A percentile compares a stretch with the other conserved stretches of the same genome.
These are phyloP conservation scores for Chinchilla lanigera DNA, from an alignment of 2,113 vertebrate genomes.

Conservation along the genomic window DNA sequence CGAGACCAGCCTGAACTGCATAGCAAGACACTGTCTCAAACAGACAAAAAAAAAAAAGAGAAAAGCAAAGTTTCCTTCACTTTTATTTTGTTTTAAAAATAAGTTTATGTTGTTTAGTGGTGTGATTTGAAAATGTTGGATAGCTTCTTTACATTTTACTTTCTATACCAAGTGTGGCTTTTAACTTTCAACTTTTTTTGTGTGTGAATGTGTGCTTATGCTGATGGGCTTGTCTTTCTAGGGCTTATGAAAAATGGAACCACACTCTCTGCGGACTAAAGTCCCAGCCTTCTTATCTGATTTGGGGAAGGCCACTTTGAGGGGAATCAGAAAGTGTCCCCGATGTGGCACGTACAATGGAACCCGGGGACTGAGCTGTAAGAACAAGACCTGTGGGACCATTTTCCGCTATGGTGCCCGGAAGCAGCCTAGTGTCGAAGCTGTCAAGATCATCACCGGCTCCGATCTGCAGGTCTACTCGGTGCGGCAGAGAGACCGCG, in stretches of 20 bases:
- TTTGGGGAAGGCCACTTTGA: conserved; percentile 93
- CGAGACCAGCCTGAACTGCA: too few species aligned
- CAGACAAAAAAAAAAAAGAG: too few species aligned
- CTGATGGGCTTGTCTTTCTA: conserved; percentile 58
- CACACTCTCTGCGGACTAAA: conserved; percentile 83
- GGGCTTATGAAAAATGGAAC: conserved; percentile 84
- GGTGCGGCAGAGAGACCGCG: conserved; percentile 90
- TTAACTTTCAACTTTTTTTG: too few species aligned
- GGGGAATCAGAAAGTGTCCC: conserved; percentile 94
- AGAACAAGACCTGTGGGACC: conserved; percentile 94
- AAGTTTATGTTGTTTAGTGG: neutral
- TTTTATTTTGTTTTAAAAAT: conserved; percentile 38
- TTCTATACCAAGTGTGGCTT: too few species aligned
- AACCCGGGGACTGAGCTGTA: conserved; percentile 95
- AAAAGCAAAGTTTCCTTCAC: conserved; percentile 14
- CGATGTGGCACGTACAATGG: conserved; percentile 96
- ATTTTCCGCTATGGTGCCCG: conserved; percentile 89
- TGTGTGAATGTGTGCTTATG: neutral
- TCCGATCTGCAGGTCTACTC: conserved; percentile 91
- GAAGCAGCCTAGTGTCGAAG: conserved; percentile 86
- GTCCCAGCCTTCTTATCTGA: conserved; percentile 92
- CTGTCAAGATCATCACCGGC: conserved; percentile 90
- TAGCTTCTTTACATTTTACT: conserved; percentile 50
- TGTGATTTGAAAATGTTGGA: conserved; percentile 29
- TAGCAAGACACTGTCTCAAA: too few species aligned